Evolutionary conservation across 2,888 invertebrate genomes (phyloP).

Genomic region (Synanthedon formicaeformis): DNA sequence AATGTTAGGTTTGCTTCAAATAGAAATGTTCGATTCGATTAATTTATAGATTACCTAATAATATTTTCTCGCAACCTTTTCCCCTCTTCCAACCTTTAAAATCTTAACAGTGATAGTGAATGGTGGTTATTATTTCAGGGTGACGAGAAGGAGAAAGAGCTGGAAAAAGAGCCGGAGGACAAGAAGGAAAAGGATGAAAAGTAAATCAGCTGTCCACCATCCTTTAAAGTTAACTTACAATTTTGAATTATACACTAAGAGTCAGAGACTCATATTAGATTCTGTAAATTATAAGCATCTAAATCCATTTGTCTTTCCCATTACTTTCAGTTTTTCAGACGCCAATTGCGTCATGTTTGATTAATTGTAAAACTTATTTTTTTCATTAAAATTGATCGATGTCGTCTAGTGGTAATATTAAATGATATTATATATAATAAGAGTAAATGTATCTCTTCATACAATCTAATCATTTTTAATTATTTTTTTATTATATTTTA

Average conservation of each 20-base stretch:
- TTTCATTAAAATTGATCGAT: conserved; percentile 21
- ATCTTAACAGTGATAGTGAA: background rate
- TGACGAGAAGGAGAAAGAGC: conserved; percentile 79
- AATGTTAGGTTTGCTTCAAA: background rate
- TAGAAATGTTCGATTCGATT: too few relatives aligned
- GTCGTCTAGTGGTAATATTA: conserved; percentile 22
- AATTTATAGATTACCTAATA: too few relatives aligned
- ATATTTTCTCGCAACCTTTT: too few relatives aligned
- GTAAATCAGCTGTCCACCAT: conserved; percentile 1
- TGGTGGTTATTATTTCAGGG: conserved; percentile 65
- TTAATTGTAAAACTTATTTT: conserved; percentile 22
- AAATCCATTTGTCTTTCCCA: conserved; percentile 69
- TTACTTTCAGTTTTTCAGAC: conserved; percentile 37
- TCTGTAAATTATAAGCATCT: conserved; percentile 57
- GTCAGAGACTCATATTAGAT: conserved; percentile 49
- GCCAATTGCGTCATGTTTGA: conserved; percentile 22
- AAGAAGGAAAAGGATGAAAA: conserved; percentile 75
- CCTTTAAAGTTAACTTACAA: conserved; percentile 17
- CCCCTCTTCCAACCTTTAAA: too few relatives aligned
- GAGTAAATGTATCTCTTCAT: too few relatives aligned
- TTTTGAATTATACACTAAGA: conserved; percentile 36
- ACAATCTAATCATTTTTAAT: too few relatives aligned
- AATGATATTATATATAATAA: background rate
- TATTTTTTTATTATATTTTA: background rate
- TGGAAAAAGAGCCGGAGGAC: conserved; percentile 75